Base-by-base conservation (phyloP, 1,140 invertebrate genomes). In the Macrobrachium nipponense region DNA sequence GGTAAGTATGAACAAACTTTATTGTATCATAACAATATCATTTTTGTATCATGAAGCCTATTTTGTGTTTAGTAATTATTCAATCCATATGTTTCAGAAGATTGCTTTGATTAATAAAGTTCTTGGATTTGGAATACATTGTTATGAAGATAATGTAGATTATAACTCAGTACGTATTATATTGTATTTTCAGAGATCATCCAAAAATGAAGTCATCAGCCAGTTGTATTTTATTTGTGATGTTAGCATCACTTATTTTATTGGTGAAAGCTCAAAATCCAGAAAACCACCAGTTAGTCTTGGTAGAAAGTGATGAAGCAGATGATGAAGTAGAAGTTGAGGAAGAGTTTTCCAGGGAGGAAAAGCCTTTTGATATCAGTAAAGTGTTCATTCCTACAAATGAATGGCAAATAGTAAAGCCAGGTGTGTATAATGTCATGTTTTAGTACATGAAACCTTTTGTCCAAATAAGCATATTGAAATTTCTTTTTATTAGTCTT, bases 351-450 rank as follows among this genome's bases (percentile, higher is more conserved):
- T 8, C 64, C n/a, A 20, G 23, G 14, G 23, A 70, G 23, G 27
- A 36, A 36, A 68, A 73, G n/a, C 18, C 64, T 36, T n/a, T 60
- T 72, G 76, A 85, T 68, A 27, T 59, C 5, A 78, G 17, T 10
- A 70, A 84, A 68, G 15, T 79, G 11, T 85, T 85, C 18, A 85
- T 85, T 61, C 83, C 83, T 68, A 85, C 83, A n/a, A 60, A 72
- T 20, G 64, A 85, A 72, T 85, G 83, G 83, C 83, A 85, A 66
- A 77, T 60, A 70, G 15, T 85, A 43, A 51, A 79, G 10, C 44
- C 83, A 72, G 83, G 83, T 85, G 59, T 51, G 43, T 82, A 20
- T 15, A 12, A 15, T 17, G 62, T 66, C 18, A 66, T 66, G 43
- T 8, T 66, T n/a, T 18, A 14, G 18, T n/a, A 20, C 10, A 58